phyloP scores from a whole-genome alignment of 2,888 invertebrate species.

The Hypena proboscidalis region DNA sequence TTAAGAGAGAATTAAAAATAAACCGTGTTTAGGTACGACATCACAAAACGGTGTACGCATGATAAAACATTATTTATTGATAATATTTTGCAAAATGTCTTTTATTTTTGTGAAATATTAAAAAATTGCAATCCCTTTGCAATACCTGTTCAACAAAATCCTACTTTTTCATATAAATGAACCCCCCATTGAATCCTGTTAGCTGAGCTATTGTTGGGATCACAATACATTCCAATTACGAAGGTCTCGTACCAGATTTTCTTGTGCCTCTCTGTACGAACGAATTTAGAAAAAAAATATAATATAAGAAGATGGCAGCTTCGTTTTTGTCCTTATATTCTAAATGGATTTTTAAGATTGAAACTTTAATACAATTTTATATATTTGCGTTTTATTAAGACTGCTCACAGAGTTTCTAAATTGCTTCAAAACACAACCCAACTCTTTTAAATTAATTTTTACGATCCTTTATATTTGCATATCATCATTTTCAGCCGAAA shows the following conservation, averaged over 20 bases:
- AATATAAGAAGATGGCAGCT: conserved; percentile 13
- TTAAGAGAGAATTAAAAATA: too few species aligned
- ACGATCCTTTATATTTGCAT: neutral
- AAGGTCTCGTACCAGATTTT: conserved; percentile 39
- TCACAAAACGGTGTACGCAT: too few species aligned
- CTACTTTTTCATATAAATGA: conserved; percentile 52
- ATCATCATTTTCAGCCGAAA: conserved; percentile 6
- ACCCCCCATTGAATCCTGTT: conserved; percentile 52
- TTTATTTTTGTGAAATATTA: conserved; percentile 24
- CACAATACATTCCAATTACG: conserved; percentile 65
- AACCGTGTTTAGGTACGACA: too few species aligned
- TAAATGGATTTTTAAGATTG: conserved; percentile 2
- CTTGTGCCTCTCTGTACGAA: conserved; percentile 27
- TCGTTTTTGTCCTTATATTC: conserved; percentile 19
- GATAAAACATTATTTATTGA: too few species aligned
- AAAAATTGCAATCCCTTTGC: conserved; percentile 16
- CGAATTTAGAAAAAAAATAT: conserved; percentile 26
- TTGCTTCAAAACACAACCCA: neutral
- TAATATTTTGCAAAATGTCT: conserved; percentile 4
- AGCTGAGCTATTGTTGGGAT: conserved; percentile 54
- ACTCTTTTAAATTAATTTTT: conserved; percentile 2
- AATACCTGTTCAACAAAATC: conserved; percentile 43
- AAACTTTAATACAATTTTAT: neutral
- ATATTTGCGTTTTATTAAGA: neutral
- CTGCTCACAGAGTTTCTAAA: neutral